Percentiles rank a stretch among this genome's conserved stretches.
phyloP scores from a whole-genome alignment of 2,888 invertebrate species.

The Lacanobia oleracea region DNA sequence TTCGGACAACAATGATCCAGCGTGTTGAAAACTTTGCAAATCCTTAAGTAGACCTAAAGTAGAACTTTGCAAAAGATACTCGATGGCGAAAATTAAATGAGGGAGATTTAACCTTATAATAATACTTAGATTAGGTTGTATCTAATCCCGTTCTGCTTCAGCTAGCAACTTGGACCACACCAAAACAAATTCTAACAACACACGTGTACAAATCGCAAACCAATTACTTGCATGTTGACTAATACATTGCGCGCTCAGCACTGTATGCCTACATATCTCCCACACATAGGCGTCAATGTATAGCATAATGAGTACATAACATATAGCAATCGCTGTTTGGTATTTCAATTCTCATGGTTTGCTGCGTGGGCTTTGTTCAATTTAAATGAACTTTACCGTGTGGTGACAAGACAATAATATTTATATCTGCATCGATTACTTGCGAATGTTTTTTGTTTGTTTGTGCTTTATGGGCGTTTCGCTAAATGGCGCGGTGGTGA shows the following conservation, averaged over 20 bases:
- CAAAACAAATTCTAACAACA: slow-evolving; percentile 60
- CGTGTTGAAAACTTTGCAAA: neutral
- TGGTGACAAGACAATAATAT: slow-evolving; percentile 60
- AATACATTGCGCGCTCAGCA: slow-evolving; percentile 64
- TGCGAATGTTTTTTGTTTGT: slow-evolving; percentile 48
- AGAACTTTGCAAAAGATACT: neutral
- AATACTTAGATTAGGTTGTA: too few species aligned
- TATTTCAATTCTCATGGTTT: slow-evolving; percentile 60
- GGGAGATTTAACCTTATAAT: too few species aligned
- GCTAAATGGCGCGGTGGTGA: slow-evolving; percentile 16
- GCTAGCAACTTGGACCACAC: slow-evolving; percentile 23
- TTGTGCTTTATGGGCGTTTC: slow-evolving; percentile 36
- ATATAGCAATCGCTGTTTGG: slow-evolving; percentile 61
- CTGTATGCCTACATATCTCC: slow-evolving; percentile 28
- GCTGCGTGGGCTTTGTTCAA: slow-evolving; percentile 64
- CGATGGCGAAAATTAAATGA: neutral
- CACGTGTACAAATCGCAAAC: slow-evolving; percentile 74
- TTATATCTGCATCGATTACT: slow-evolving; percentile 55
- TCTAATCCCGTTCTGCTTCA: neutral
- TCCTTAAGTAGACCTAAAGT: too few species aligned
- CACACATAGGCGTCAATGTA: slow-evolving; percentile 62
- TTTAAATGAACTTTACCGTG: slow-evolving; percentile 59
- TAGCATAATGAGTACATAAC: slow-evolving; percentile 31
- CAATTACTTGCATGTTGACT: slow-evolving; percentile 71
- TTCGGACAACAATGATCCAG: too few species aligned